Conservation (phyloP, 2,888 invertebrate species). For the Cheilosia pagana region DNA sequence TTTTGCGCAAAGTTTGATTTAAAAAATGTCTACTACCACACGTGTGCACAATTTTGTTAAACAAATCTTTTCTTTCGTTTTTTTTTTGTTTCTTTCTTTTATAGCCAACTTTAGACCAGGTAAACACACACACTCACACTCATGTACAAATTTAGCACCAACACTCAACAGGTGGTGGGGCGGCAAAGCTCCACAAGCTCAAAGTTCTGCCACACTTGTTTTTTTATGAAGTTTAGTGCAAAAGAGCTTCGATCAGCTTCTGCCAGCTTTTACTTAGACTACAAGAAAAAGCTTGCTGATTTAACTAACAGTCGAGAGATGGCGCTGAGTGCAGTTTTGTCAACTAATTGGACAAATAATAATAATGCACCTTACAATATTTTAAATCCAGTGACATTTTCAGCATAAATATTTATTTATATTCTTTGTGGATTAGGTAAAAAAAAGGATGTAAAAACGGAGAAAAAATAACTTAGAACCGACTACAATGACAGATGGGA, state of each 20-base stretch:
- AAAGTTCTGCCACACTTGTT: background rate
- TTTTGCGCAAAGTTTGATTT: too few species aligned
- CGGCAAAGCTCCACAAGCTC: constrained; percentile 10
- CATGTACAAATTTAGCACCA: constrained; percentile 6
- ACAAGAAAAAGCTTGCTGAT: constrained; percentile 11
- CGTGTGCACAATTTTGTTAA: constrained; percentile 6
- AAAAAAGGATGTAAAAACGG: background rate
- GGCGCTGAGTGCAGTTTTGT: background rate
- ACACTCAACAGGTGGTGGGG: constrained; percentile 42
- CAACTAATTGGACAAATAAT: too few species aligned
- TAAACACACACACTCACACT: constrained; percentile 23
- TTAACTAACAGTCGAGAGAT: constrained; percentile 26
- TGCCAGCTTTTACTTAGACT: background rate
- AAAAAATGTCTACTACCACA: background rate
- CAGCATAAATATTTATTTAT: background rate
- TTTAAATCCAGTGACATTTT: background rate
- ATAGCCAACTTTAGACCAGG: constrained; percentile 68
- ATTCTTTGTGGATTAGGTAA: background rate
- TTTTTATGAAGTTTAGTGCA: background rate
- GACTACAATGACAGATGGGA: background rate
- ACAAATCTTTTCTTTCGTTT: constrained; percentile 2
- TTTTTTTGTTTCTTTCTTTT: constrained; percentile 41
- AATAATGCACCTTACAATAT: too few species aligned
- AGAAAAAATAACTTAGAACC: background rate
- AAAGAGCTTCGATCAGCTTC: too few species aligned